Base-by-base conservation (phyloP, 2,797 vertebrate species). In the Xenopus petersii region DNA sequence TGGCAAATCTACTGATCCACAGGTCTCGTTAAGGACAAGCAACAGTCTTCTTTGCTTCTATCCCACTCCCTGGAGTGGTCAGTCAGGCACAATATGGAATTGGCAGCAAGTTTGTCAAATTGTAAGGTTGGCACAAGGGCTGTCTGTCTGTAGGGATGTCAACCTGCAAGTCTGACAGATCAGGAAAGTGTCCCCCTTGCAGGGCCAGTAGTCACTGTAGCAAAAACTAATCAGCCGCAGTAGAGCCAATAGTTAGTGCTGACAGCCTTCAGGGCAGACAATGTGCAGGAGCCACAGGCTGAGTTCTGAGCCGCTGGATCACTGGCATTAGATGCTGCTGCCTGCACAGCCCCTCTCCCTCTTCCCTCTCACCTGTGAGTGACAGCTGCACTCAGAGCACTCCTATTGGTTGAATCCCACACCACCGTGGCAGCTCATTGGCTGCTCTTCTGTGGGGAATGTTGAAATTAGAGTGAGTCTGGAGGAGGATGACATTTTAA, bases 341-440 rank as follows among this genome's bases (percentile, higher is more conserved):
- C 70, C 67, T 74, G 66, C 80, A 72, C 80, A 68, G 75, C 21
- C 65, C 64, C 70, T 81, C 81, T 85, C 87, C 93, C 87, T 88
- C 84, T 88, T 88, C 89, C 88, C 88, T 90, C 91, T 94, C 91
- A 89, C 91, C 83, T 90, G 87, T 89, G 93, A 93, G 84, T 87
- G 92, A 93, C 93, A 91, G 89, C 80, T 84, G 71, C 81, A 61
- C 72, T 83, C 82, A 80, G 58, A 81, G 81, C 68, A 74, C 67
- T 71, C 12, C 60, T 78, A 84, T 93, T 91, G 92, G 93, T 66
- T 88, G 4, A 85, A 81, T 12, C 33, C 66, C 8, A 17, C 47
- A 64, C 13, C 75, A 26, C 13, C 69, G 10, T 0, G 67, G 46
- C 55, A 5, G 12, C 3, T 56, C 49, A 91, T 91, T 91, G 89